Base-by-base conservation (phyloP, 92 coral and sea anemone species). In the Zoanthus solanderi region DNA sequence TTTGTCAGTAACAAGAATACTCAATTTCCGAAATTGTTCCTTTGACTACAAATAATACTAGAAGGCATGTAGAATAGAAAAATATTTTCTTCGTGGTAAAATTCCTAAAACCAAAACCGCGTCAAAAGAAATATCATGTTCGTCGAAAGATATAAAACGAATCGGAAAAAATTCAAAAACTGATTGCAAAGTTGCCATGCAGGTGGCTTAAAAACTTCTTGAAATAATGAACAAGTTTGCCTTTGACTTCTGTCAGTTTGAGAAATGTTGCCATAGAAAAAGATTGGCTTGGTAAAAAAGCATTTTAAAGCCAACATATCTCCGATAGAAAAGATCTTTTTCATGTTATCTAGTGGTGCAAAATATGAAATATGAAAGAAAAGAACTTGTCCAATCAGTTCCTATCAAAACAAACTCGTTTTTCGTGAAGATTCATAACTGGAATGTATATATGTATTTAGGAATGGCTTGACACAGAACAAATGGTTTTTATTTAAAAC, bases 241-340 rank as follows among this genome's bases (percentile, higher is more conserved):
- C 42, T 56, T 47, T 50, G 63, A 76, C 80, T 76, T 23, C 30
- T 75, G 58, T 29, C 30, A 75, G 46, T 9, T 75, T 23, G 61
- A 9, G 32, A 48, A 75, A 75, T 29, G 46, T 16, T 74, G 58
- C 29, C 14, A 47, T 17, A 45, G 78, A 74, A 74, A 46, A 0
- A 2, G 9, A 13, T 31, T 52, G 65, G 18, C 9, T 9, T 53
- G 5, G 37, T 76, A 5, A 53, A 0, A 6, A 14, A 77, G 1
- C 16, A 12, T 54, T 18, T 29, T 29, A 50, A 76, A 47, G 58
- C 65, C 6, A 32, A 50, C 54, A 77, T 18, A 54, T 56, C 28
- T 77, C 16, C 28, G 42, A 12, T 45, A 47, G 42, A 34, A 34
- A 34, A 34, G 42, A 3, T 1, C 42, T 34, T 34, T 34, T 34